phyloP scores from a whole-genome alignment of 2,888 invertebrate genomes.

The Ophraella communa region DNA sequence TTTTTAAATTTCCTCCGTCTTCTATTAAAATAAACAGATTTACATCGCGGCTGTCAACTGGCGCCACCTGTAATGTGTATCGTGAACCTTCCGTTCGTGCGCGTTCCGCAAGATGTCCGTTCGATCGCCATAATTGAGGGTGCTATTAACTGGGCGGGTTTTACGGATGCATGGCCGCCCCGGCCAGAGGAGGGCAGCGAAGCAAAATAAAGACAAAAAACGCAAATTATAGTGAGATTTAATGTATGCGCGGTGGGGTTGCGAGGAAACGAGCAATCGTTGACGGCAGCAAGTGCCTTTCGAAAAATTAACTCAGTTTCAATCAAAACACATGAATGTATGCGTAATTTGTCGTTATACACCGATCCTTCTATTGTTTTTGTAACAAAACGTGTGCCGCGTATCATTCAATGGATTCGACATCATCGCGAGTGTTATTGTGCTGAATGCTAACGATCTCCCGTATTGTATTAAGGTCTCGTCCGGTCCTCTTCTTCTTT shows the following conservation, averaged over 20 bases:
- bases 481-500: slow-evolving; percentile 12
- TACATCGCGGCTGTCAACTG: slow-evolving; percentile 28
- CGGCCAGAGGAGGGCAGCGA: slow-evolving; percentile 59
- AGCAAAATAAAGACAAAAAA: slow-evolving; percentile 59
- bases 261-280: slow-evolving; percentile 52
- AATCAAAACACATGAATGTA: slow-evolving; percentile 61
- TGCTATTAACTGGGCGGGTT: slow-evolving; percentile 63
- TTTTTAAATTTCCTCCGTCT: too few relatives aligned
- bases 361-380: slow-evolving; percentile 34
- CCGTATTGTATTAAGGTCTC: neutral
- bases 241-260: slow-evolving; percentile 59
- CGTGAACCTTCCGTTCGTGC: neutral
- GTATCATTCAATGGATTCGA: slow-evolving; percentile 12
- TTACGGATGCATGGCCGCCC: slow-evolving; percentile 62
- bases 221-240: slow-evolving; percentile 60
- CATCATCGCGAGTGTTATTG: slow-evolving; percentile 43
- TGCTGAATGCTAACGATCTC: slow-evolving; percentile 31
- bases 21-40: neutral
- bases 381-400: neutral
- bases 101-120: slow-evolving; percentile 45
- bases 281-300: slow-evolving; percentile 54
- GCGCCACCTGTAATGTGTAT: slow-evolving; percentile 24
- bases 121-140: slow-evolving; percentile 55
- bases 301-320: slow-evolving; percentile 61
- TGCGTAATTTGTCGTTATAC: slow-evolving; percentile 34